These are phyloP conservation scores for Andinoacara biseriatus DNA, from an alignment of 2,113 vertebrate genomes.

Conservation along the genomic window DNA sequence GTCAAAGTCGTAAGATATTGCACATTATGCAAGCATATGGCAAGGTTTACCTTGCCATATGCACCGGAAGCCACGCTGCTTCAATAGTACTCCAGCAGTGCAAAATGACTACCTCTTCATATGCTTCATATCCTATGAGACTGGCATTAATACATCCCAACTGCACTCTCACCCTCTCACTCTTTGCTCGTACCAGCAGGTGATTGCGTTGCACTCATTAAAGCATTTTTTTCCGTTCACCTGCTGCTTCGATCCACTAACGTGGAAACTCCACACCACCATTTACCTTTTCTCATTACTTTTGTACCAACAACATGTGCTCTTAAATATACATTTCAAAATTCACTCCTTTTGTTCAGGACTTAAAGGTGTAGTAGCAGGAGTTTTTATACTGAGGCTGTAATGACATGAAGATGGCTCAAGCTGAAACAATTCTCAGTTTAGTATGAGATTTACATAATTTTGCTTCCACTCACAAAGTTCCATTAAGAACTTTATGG, in stretches of 20 bases:
- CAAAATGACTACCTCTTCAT: constrained; percentile 58
- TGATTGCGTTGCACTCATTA: constrained; percentile 66
- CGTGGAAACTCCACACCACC: constrained; percentile 13
- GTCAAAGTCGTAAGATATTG: constrained; percentile 20
- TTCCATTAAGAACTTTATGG: background rate
- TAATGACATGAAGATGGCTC: background rate
- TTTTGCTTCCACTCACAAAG: background rate
- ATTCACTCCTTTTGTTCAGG: background rate
- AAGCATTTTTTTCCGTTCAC: constrained; percentile 43
- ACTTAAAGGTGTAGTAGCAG: background rate
- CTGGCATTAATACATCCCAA: constrained; percentile 48
- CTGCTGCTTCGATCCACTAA: constrained; percentile 36
- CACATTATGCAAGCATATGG: constrained; percentile 31
- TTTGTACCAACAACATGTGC: constrained; percentile 3
- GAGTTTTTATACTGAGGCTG: background rate
- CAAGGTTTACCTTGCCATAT: constrained; percentile 37
- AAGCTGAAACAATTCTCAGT: background rate
- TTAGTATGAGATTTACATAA: background rate
- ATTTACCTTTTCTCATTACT: constrained; percentile 9
- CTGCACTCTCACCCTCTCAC: constrained; percentile 47
- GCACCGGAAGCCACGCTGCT: constrained; percentile 39
- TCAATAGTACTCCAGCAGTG: constrained; percentile 52
- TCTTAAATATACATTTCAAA: background rate
- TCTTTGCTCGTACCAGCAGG: constrained; percentile 68
- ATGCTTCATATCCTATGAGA: constrained; percentile 58